Percentiles rank a stretch among this genome's conserved stretches.
These are phyloP conservation scores for Toxonevra muliebris DNA, from an alignment of 2,888 invertebrate genomes.

Conservation along the genomic window DNA sequence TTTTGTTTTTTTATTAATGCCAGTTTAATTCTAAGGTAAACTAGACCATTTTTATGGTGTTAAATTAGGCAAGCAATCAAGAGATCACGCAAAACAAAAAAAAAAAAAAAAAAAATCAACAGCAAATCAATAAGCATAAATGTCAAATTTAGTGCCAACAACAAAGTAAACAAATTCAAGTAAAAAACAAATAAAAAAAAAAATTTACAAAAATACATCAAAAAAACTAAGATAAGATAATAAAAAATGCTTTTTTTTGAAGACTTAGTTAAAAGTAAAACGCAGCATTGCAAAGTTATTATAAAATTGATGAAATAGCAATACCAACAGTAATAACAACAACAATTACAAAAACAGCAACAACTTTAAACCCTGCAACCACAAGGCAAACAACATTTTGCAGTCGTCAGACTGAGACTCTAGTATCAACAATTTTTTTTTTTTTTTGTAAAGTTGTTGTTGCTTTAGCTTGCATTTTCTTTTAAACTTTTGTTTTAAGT, in stretches of 20 bases:
- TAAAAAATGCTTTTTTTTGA: neutral
- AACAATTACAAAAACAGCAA: neutral
- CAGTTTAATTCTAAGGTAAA: no score
- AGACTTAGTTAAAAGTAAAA: neutral
- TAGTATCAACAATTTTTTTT: neutral
- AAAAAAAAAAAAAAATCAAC: neutral
- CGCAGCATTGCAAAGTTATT: neutral
- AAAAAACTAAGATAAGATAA: neutral
- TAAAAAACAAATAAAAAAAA: neutral
- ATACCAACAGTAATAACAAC: neutral
- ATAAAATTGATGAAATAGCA: neutral
- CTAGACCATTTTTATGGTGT: neutral
- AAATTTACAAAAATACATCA: neutral
- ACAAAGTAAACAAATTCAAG: no score
- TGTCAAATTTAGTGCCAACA: no score
- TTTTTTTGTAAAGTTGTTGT: conserved; percentile 23
- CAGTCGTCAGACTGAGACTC: neutral
- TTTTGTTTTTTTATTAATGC: no score
- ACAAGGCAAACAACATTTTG: conserved; percentile 45
- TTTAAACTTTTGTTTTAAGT: conserved; percentile 1
- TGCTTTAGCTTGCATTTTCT: conserved; percentile 30
- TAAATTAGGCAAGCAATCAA: neutral
- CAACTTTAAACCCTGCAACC: conserved; percentile 26
- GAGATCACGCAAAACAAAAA: neutral
- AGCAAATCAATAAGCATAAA: neutral